Conservation (phyloP, 2,113 vertebrate species). For the Notarius lentiginosus region DNA sequence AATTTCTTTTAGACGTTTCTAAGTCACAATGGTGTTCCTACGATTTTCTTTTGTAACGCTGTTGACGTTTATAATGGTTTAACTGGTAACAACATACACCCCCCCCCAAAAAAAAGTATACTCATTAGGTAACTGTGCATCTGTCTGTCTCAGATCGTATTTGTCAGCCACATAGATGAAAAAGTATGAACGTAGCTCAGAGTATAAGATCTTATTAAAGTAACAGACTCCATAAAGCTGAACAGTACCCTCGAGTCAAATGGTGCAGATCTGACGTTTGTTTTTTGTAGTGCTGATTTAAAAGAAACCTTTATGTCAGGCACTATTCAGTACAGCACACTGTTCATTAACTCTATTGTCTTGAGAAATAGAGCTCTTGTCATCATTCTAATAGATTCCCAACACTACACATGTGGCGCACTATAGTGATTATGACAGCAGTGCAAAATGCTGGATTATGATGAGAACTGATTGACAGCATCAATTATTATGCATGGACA, state of each 20-base stretch:
- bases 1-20: background rate
- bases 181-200: background rate
- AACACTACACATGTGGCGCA: conserved; percentile 6
- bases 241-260: conserved; percentile 15
- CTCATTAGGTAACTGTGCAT: background rate
- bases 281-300: conserved; percentile 7
- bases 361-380: conserved; percentile 8
- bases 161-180: conserved; percentile 13
- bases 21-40: background rate
- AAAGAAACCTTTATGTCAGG: conserved; percentile 11
- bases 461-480: conserved; percentile 34
- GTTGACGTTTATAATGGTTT: background rate
- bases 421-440: conserved; percentile 5
- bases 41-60: background rate
- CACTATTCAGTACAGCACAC: background rate
- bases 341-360: conserved; percentile 20
- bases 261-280: background rate
- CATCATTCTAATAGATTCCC: conserved; percentile 1
- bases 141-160: background rate
- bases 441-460: conserved; percentile 17
- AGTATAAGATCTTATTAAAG: conserved; percentile 16
- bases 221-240: background rate
- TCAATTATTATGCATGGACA: conserved; percentile 38
- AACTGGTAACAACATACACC: background rate
- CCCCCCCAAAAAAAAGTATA: background rate